Percentiles rank a stretch among this genome's conserved stretches.
Conservation (phyloP, 64 coral and sea anemone species). For the Cladopsammia gracilis region DNA sequence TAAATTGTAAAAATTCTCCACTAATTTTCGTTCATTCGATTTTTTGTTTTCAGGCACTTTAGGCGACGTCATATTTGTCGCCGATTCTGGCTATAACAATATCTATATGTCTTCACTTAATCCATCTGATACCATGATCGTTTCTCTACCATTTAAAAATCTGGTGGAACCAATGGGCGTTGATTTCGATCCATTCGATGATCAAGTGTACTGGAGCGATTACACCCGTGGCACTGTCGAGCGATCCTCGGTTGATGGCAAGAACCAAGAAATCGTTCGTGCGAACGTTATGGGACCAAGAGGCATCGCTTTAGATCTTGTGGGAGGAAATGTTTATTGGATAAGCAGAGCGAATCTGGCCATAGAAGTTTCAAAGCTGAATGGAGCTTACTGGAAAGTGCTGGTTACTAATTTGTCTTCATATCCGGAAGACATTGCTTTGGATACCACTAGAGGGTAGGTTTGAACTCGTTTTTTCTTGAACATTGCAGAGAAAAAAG, state of each 20-base stretch:
- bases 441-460: conserved; percentile 51
- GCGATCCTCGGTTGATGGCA: conserved; percentile 22
- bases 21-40: not conserved
- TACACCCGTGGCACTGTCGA: not conserved
- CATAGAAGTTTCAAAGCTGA: conserved; percentile 44
- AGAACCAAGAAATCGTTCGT: conserved; percentile 14
- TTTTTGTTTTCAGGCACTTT: not conserved
- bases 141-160: not conserved
- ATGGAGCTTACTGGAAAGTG: conserved; percentile 25
- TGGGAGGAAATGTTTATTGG: conserved; percentile 66
- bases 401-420: conserved; percentile 11
- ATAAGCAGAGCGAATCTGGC: not conserved
- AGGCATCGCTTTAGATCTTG: conserved; percentile 43
- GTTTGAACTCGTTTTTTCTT: not conserved
- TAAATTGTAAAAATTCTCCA: not conserved
- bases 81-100: not conserved
- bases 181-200: conserved; percentile 55
- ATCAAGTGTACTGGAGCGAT: conserved; percentile 54
- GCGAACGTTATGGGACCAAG: not conserved
- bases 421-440: conserved; percentile 11
- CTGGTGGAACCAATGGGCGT: not conserved
- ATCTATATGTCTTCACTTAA: conserved; percentile 5
- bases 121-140: not conserved
- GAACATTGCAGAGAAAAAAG: no score
- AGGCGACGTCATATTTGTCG: conserved; percentile 45